Base-by-base conservation (phyloP, 2,113 vertebrate genomes). In the Shinisaurus crocodilurus region DNA sequence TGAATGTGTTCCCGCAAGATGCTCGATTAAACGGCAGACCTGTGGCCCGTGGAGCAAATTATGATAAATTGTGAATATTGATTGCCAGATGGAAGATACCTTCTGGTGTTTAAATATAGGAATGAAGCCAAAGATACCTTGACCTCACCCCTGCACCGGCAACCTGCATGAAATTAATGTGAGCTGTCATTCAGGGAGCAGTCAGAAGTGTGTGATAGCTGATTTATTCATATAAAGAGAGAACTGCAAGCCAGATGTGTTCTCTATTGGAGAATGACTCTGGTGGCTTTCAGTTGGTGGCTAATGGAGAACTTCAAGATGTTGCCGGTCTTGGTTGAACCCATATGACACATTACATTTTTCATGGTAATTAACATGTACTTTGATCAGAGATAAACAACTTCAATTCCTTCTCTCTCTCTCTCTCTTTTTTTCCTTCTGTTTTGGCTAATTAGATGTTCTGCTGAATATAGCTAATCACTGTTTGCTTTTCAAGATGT, bases 161-260 rank as follows among this genome's bases (percentile, higher is more conserved):
- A 94, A 87, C 89, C 88, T 93, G 92, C 86, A 77, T 8, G 93
- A 95, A 94, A 94, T 94, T 94, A 94, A 96, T 96, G 94, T 81
- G 82, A 91, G 48, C 72, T 96, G 92, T 93, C 15, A 0, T 91
- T 96, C 90, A 93, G 84, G 80, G 83, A 94, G 92, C 94, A 93
- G 84, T 95, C 88, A 91, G 90, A 90, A 90, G 93, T 93, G 91
- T 83, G 37, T 92, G 92, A 94, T 76, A 83, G 87, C 67, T 95
- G 93, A 96, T 96, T 96, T 95, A 96, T 93, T 94, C 92, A 94
- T 96, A 93, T 93, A 90, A 89, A 67, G 93, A 48, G 32, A 80
- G 57, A 89, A 77, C 63, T 91, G 34, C 34, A 85, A 92, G 89
- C 43, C 67, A 95, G 72, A 69, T 94, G 80, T 0, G 0, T 85